Percentiles rank a stretch among this genome's conserved stretches.
These are phyloP conservation scores for Alexandromys oeconomus DNA, from an alignment of 2,797 vertebrate genomes.

Conservation along the genomic window DNA sequence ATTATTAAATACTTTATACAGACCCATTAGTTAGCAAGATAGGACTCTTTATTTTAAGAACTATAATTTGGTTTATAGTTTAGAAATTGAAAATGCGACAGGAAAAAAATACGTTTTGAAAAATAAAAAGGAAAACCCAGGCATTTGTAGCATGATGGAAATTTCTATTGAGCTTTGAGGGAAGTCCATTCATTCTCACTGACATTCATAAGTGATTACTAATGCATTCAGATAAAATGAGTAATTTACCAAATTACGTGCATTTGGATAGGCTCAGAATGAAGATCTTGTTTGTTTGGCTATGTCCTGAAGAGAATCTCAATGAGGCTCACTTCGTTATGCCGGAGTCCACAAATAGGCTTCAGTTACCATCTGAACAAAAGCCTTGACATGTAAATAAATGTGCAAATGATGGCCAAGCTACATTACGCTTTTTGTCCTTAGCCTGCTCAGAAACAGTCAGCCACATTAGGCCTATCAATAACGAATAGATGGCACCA, in stretches of 20 bases:
- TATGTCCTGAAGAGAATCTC: slow-evolving; percentile 79
- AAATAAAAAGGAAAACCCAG: slow-evolving; percentile 24
- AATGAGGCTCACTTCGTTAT: slow-evolving; percentile 77
- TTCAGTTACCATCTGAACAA: slow-evolving; percentile 78
- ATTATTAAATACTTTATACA: slow-evolving; percentile 75
- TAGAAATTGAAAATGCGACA: slow-evolving; percentile 68
- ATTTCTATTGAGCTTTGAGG: slow-evolving; percentile 68
- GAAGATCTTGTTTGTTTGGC: slow-evolving; percentile 77
- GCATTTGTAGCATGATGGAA: slow-evolving; percentile 69
- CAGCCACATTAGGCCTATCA: slow-evolving; percentile 24
- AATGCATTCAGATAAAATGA: slow-evolving; percentile 70
- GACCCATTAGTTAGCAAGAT: slow-evolving; percentile 72
- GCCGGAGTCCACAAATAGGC: slow-evolving; percentile 79
- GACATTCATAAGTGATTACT: slow-evolving; percentile 80
- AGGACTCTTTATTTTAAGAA: slow-evolving; percentile 76
- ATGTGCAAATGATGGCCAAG: slow-evolving; percentile 49
- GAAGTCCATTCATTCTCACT: slow-evolving; percentile 71
- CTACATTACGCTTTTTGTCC: slow-evolving; percentile 71
- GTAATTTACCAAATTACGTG: slow-evolving; percentile 83
- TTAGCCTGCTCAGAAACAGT: slow-evolving; percentile 1
- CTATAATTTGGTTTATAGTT: slow-evolving; percentile 67
- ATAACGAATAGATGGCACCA: slow-evolving; percentile 56
- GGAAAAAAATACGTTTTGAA: slow-evolving; percentile 59
- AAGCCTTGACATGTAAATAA: slow-evolving; percentile 78
- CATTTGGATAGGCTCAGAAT: slow-evolving; percentile 79